Evolutionary conservation across 2,113 vertebrate genomes (phyloP).

Genomic region (Chinchilla lanigera): DNA sequence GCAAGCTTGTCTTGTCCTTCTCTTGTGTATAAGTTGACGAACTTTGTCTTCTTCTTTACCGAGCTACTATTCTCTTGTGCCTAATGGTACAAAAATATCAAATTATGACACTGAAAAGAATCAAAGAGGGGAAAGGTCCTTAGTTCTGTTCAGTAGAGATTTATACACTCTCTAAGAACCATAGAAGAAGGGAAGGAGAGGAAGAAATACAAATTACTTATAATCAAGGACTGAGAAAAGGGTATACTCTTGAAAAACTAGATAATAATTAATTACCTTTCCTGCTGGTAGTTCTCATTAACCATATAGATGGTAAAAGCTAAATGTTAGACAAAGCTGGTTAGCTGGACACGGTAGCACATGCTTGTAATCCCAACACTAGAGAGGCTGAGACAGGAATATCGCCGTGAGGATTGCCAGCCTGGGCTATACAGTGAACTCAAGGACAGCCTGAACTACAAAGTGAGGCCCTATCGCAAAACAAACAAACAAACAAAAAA

Average conservation of each 20-base stretch:
- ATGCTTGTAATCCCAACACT: neutral
- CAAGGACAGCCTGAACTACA: neutral
- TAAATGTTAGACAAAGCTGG: slow-evolving; percentile 2
- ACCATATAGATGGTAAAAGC: neutral
- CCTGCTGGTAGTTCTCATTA: slow-evolving; percentile 1
- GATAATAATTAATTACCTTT: neutral
- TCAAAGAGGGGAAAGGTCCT: neutral
- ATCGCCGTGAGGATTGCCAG: neutral
- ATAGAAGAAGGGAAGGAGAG: neutral
- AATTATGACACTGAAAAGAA: slow-evolving; percentile 29
- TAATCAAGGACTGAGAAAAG: slow-evolving; percentile 25
- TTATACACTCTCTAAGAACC: neutral
- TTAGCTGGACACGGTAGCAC: neutral
- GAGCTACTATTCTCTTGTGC: slow-evolving; percentile 89
- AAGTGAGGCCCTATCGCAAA: neutral
- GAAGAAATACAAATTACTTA: slow-evolving; percentile 40
- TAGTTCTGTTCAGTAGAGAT: slow-evolving; percentile 24
- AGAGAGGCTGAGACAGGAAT: neutral
- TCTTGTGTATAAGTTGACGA: slow-evolving; percentile 93
- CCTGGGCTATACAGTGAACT: neutral
- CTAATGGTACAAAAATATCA: slow-evolving; percentile 82
- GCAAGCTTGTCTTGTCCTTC: slow-evolving; percentile 95
- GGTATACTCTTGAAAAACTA: slow-evolving; percentile 28
- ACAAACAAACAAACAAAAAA: neutral
- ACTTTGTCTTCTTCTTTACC: slow-evolving; percentile 95